Conservation (phyloP, 2,888 invertebrate genomes). For the Pediacus dermestoides region DNA sequence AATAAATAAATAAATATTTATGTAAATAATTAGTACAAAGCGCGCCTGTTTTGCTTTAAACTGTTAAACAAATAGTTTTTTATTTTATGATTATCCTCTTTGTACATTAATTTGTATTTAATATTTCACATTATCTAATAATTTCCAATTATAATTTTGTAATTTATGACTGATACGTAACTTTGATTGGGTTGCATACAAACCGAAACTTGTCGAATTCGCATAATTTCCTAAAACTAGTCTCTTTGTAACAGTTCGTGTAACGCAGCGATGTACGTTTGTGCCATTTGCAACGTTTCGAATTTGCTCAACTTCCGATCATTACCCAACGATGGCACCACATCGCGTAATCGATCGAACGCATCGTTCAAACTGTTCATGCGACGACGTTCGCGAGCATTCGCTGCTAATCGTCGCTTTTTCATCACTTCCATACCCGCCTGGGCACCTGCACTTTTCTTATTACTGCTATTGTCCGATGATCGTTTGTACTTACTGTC, state of each 20-base stretch:
- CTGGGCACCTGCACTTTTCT: slow-evolving; percentile 17
- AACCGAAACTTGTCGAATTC: too few relatives aligned
- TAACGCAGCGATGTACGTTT: slow-evolving; percentile 68
- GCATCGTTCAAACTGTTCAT: slow-evolving; percentile 74
- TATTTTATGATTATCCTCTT: too few relatives aligned
- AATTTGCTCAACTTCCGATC: slow-evolving; percentile 71
- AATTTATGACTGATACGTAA: too few relatives aligned
- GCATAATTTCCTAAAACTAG: too few relatives aligned
- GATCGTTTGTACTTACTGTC: slow-evolving; percentile 25
- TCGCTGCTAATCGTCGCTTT: slow-evolving; percentile 65
- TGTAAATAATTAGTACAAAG: too few relatives aligned
- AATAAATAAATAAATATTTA: slow-evolving; percentile 27
- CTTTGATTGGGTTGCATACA: too few relatives aligned
- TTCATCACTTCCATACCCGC: slow-evolving; percentile 49
- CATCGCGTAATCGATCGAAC: slow-evolving; percentile 66
- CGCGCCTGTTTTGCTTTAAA: too few relatives aligned
- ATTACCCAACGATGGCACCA: slow-evolving; percentile 67
- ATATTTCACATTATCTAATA: too few relatives aligned
- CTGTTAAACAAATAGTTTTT: too few relatives aligned
- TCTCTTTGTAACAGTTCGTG: slow-evolving; percentile 58
- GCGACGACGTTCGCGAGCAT: slow-evolving; percentile 67
- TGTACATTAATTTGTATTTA: too few relatives aligned
- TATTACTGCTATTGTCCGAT: slow-evolving; percentile 5
- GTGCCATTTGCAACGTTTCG: slow-evolving; percentile 76
- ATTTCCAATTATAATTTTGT: too few relatives aligned